Base-by-base conservation (phyloP, 1,140 invertebrate genomes). In the Neodiprion pinetum region DNA sequence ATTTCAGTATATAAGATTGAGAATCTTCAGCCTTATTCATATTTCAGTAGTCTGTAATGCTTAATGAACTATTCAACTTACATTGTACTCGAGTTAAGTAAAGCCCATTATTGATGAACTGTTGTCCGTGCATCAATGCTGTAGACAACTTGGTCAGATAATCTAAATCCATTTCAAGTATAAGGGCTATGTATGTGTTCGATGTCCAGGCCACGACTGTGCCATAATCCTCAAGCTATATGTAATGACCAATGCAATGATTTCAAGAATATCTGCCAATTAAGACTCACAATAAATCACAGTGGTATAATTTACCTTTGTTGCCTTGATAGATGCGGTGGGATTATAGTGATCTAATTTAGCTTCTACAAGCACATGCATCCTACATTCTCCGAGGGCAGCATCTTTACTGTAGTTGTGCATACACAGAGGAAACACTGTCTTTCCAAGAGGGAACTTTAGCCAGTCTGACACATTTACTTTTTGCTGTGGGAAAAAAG, bases 161-260 rank as follows among this genome's bases (percentile, higher is more conserved):
- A 74, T 92, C 89, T 73, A 93, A 83, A 85, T 94, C 92, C 61
- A 92, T 92, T 80, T 92, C 91, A 71, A 94, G 79, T 75, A 94
- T 89, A 48, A 93, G 80, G 61, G 90, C 90, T 76, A 94, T 90
- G 81, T 88, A 87, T 80, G 91, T 90, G 71, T 90, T 88, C 14
- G 89, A 88, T 73, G 90, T 92, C 93, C 93, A 94, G 61, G 92
- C 91, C 67, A 91, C 85, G 61, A 91, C 88, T 80, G 90, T 87
- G 76, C 93, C 93, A 80, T 91, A 93, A 80, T 92, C 89, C 85
- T 93, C 92, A 67, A 94, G 85, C 92, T 93, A 79, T 17, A 82
- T 83, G 75, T 69, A 73, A 72, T 68, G 75, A 71, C 1, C 28
- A 73, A 53, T 67, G 1, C 14, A 48, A 23, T 74, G 3, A 7